Conservation (phyloP, 2,797 vertebrate genomes). For the Peromyscus aztecus region DNA sequence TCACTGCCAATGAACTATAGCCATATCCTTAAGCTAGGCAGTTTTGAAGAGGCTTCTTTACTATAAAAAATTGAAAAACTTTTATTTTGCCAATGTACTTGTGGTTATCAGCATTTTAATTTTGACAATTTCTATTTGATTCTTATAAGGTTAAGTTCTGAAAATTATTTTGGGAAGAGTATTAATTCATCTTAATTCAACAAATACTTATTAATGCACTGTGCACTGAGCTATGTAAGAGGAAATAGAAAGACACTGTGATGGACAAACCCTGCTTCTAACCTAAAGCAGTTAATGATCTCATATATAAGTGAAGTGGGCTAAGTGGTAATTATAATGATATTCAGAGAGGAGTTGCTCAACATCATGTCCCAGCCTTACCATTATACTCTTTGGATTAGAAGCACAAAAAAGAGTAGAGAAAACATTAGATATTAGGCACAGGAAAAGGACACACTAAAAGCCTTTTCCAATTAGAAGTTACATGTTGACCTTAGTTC, state of each 20-base stretch:
- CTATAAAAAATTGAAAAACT: not conserved
- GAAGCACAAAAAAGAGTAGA: not conserved
- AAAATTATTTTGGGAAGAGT: not conserved
- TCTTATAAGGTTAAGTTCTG: not conserved
- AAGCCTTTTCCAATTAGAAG: not conserved
- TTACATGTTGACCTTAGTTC: not conserved
- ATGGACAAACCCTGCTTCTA: not conserved
- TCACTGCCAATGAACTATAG: not conserved
- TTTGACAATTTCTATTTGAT: not conserved
- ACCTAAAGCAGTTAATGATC: not conserved
- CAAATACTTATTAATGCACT: not conserved
- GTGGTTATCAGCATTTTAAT: not conserved
- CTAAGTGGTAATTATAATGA: not conserved
- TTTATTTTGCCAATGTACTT: not conserved
- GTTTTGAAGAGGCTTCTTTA: not conserved
- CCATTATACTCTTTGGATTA: not conserved
- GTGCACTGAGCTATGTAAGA: not conserved
- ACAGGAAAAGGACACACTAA: not conserved
- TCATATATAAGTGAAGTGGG: not conserved
- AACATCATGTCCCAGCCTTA: not conserved
- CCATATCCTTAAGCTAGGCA: not conserved
- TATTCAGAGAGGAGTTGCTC: not conserved
- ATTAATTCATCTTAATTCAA: not conserved
- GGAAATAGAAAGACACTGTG: not conserved
- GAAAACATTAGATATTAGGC: not conserved